Base-by-base conservation (phyloP, 2,113 vertebrate genomes). In the Apteryx owenii region DNA sequence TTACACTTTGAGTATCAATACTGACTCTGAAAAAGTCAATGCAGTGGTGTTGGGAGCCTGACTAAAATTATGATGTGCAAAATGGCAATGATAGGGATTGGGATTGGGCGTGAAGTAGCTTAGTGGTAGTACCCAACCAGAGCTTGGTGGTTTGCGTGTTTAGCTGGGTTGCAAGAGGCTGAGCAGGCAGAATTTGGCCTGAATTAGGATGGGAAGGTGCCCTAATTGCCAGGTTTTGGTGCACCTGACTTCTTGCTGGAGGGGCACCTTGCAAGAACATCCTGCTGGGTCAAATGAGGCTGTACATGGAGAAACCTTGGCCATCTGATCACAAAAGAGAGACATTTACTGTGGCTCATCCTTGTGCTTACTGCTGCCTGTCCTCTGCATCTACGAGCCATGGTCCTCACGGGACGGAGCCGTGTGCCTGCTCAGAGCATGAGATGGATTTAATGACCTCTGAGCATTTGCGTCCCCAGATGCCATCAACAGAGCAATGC, bases 381-480 rank as follows among this genome's bases (percentile, higher is more conserved):
- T 42, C 26, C 65, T 44, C 22, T 18, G 38, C 7, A 22, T 50
- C 17, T 12, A 58, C 29, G 10, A 73, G 22, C 53, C 0, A 1
- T 7, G 26, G 22, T 40, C 26, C 23, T 42, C 0, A 1, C 8
- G 22, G 28, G 21, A 58, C 7, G 13, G 17, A 88, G 4, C 31
- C 1, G 0, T 15, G 18, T 60, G 4, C 12, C 38, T 40, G 5
- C 15, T 46, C 0, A 0, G 16, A 51, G 13, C 17, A 0, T 1
- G 23, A 58, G 17, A 3, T 73, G 29, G 9, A 81, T 90, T 90
- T 53, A 10, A 5, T 12, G 4, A 36, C 58, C 36, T 50, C 26
- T 70, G 36, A 58, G 29, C 12, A 14, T 3, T 29, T 54, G 20
- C 4, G 70, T 1, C 13, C 5, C 8, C 21, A 51, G 66, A 68